These are phyloP conservation scores for Vombatus ursinus DNA, from an alignment of 2,113 vertebrate species.

Conservation along the genomic window DNA sequence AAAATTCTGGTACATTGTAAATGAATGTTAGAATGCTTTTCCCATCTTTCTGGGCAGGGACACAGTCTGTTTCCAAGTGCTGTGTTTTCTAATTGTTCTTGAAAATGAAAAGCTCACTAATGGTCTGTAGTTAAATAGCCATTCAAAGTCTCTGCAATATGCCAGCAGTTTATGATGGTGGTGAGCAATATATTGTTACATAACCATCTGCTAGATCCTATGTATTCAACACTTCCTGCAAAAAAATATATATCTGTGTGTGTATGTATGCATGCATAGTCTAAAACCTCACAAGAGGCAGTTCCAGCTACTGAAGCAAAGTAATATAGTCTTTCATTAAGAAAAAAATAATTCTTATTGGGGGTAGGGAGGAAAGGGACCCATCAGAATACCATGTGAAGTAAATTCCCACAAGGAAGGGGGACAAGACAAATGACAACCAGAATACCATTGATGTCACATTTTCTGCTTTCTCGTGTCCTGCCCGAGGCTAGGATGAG, in stretches of 20 bases:
- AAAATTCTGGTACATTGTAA: background rate
- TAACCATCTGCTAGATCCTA: background rate
- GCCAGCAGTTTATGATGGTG: conserved; percentile 14
- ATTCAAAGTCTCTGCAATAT: conserved; percentile 16
- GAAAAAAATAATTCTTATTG: background rate
- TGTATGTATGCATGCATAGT: background rate
- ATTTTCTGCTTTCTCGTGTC: background rate
- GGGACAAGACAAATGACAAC: conserved; percentile 5
- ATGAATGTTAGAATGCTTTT: background rate
- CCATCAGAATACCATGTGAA: background rate
- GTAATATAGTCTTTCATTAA: background rate
- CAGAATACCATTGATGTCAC: conserved; percentile 3
- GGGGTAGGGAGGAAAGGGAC: background rate
- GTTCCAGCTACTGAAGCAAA: background rate
- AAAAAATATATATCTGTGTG: background rate
- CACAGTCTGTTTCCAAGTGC: background rate
- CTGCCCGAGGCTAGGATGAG: background rate
- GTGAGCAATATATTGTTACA: background rate
- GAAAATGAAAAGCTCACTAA: background rate
- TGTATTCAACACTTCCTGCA: background rate
- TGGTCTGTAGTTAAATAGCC: background rate
- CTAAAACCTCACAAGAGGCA: background rate
- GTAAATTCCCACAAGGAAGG: conserved; percentile 23
- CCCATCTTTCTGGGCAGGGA: background rate
- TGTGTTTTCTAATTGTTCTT: background rate